Evolutionary conservation across 2,888 invertebrate species (phyloP).

Genomic region (Catocala sponsa): DNA sequence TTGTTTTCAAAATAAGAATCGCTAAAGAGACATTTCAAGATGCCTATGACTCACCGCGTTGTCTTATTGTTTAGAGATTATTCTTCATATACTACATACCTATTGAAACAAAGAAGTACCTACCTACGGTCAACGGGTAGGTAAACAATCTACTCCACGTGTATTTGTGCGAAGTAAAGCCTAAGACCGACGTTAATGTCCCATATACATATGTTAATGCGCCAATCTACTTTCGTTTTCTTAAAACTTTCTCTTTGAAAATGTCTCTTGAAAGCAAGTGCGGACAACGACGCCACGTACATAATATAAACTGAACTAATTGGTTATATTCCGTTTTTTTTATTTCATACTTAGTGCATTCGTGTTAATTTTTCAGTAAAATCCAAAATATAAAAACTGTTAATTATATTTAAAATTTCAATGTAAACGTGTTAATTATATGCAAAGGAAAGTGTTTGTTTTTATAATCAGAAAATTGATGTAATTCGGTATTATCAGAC

Average conservation of each 20-base stretch:
- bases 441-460: no score
- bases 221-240: slow-evolving; percentile 53
- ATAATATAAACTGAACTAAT: slow-evolving; percentile 3
- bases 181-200: slow-evolving; percentile 26
- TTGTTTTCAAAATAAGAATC: no score
- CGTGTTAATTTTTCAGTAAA: no score
- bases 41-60: no score
- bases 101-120: background rate
- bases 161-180: slow-evolving; percentile 18
- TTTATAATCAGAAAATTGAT: no score
- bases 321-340: background rate
- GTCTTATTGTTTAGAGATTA: no score
- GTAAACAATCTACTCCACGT: background rate
- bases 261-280: slow-evolving; percentile 27
- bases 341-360: background rate
- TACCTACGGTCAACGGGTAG: background rate
- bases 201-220: slow-evolving; percentile 40
- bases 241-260: slow-evolving; percentile 57
- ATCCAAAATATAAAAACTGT: no score
- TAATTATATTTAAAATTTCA: no score
- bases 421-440: no score
- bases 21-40: no score
- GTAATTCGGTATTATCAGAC: no score
- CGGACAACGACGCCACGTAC: slow-evolving; percentile 7
- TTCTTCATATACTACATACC: no score